These are phyloP conservation scores for Drosophila tropicalis DNA, from an alignment of 1,140 invertebrate genomes.

Conservation along the genomic window DNA sequence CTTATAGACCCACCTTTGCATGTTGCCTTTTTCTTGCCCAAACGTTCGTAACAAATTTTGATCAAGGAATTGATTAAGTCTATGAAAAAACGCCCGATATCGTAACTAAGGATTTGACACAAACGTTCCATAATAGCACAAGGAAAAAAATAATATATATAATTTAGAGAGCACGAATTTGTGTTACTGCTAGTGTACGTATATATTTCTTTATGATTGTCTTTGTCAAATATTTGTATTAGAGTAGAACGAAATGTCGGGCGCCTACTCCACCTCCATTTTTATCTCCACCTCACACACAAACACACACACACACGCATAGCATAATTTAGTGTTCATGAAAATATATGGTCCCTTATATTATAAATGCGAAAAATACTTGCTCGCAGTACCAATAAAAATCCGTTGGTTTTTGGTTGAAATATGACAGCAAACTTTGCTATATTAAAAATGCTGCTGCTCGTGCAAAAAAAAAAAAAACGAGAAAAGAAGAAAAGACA, in stretches of 20 bases:
- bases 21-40: too few species aligned
- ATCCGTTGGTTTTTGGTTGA: slow-evolving; percentile 10
- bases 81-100: not conserved
- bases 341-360: slow-evolving; percentile 66
- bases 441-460: slow-evolving; percentile 79
- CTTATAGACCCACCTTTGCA: not conserved
- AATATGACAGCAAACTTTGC: slow-evolving; percentile 64
- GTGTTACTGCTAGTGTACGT: not conserved
- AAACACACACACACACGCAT: not conserved
- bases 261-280: slow-evolving; percentile 42
- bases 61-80: not conserved
- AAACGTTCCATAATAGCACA: slow-evolving; percentile 29
- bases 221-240: slow-evolving; percentile 22
- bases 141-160: not conserved
- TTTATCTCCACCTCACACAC: not conserved
- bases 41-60: not conserved
- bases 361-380: slow-evolving; percentile 79
- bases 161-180: not conserved
- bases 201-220: slow-evolving; percentile 29
- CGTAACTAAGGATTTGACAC: slow-evolving; percentile 22
- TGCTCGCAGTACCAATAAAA: slow-evolving; percentile 65
- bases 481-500: slow-evolving; percentile 1
- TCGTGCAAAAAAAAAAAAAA: slow-evolving; percentile 64
- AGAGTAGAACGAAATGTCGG: slow-evolving; percentile 17
- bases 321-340: slow-evolving; percentile 73